These are phyloP conservation scores for Ennomos fuscantarius DNA, from an alignment of 2,888 invertebrate species.

Conservation along the genomic window DNA sequence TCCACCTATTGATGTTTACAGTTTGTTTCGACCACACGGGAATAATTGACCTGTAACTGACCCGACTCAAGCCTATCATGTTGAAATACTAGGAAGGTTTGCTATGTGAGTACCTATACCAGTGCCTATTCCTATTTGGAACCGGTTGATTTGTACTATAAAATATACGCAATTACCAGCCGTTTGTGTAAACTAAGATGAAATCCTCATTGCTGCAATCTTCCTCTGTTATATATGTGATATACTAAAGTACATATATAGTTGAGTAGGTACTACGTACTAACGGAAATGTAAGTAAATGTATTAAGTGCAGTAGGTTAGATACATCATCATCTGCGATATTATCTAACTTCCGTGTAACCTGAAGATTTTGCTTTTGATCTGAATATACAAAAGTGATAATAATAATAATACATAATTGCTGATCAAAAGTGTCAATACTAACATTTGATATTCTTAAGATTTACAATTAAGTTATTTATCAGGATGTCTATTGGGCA, in stretches of 20 bases:
- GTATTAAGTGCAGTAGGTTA: constrained; percentile 38
- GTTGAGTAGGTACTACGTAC: constrained; percentile 6
- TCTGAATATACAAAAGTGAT: no score
- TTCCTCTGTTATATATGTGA: constrained; percentile 18
- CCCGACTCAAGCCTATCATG: constrained; percentile 49
- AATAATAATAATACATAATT: no score
- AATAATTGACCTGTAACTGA: constrained; percentile 59
- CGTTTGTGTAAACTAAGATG: constrained; percentile 39
- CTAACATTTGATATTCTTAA: no score
- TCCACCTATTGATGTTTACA: constrained; percentile 44
- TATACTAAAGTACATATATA: constrained; percentile 6
- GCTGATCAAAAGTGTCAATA: no score
- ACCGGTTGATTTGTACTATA: constrained; percentile 52
- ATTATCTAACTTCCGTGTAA: constrained; percentile 22
- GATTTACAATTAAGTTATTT: no score
- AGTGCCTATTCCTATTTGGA: constrained; percentile 41
- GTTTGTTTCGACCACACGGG: constrained; percentile 48
- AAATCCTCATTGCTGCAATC: constrained; percentile 28
- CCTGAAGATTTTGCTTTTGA: constrained; percentile 10
- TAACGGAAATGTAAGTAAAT: constrained; percentile 30
- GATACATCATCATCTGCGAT: constrained; percentile 21
- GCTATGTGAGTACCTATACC: constrained; percentile 31
- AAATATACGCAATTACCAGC: constrained; percentile 36
- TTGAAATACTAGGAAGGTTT: constrained; percentile 60
- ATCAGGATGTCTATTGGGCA: no score